Base-by-base conservation (phyloP, 1,140 invertebrate genomes). In the Vollenhovia emeryi region DNA sequence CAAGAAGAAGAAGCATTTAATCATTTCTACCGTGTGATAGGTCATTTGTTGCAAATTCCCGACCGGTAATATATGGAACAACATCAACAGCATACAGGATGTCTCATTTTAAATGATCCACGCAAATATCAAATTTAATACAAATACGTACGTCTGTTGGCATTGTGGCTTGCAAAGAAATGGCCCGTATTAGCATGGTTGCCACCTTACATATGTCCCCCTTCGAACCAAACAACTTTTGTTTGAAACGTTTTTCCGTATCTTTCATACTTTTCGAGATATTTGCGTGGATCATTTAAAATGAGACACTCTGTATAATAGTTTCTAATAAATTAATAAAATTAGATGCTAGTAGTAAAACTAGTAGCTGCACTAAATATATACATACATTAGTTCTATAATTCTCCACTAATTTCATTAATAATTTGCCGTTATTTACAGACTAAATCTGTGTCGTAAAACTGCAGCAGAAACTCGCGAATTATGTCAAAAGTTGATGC, bases 1-100 rank as follows among this genome's bases (percentile, higher is more conserved):
- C 87, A 95, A 8, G 94, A 96, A 21, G 96, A 96, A 52, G 96
- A 97, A 84, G 96, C 96, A 8, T 96, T 97, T 57, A 93, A 97
- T 27, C 97, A 98, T 93, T 96, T 98, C 86, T 98, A 98, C 98
- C 95, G 96, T 60, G 96, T 97, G 7, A 96, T 98, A 30, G 98
- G 97, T 0, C 95, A 97, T 89, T 91, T 97, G 82, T 94, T 98
- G 74, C 98, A 97, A 0, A 96, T 98, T 18, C 95, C 97, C 69
- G 97, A 98, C 89, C 96, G 95, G 96, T 97, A 93, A 79, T 24
- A 18, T 48, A 18, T 48, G 11, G 8, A 43, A 43, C 40, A 43
- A 43, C 1, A 9, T 43, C 40, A 43, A 43, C 9, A 43, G 11
- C 9, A 40, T 40, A n/a, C n/a, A n/a, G n/a, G n/a, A n/a, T n/a